Percentiles rank a stretch among this genome's conserved stretches.
phyloP scores from a whole-genome alignment of 2,113 vertebrate species.

The Anseranas semipalmata region DNA sequence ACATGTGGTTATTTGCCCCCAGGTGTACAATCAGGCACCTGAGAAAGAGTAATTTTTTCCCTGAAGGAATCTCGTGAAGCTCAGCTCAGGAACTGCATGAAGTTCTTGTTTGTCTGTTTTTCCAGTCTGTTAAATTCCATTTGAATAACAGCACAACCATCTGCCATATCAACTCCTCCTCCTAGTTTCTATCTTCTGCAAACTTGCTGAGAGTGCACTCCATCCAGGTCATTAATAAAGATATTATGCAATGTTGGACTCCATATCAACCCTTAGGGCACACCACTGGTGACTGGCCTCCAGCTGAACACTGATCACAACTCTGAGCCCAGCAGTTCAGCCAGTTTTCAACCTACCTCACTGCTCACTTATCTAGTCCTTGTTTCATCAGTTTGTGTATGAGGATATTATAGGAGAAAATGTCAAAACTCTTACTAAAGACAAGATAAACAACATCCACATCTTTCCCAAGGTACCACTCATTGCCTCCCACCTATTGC shows the following conservation, averaged over 20 bases:
- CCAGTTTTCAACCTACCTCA: background rate
- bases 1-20: background rate
- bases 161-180: background rate
- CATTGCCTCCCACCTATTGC: background rate
- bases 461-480: background rate
- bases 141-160: background rate
- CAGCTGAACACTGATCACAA: background rate
- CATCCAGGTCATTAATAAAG: background rate
- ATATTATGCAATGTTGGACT: background rate
- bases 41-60: no score
- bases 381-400: background rate
- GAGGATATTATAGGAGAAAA: background rate
- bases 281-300: background rate
- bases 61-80: no score
- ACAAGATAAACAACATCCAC: background rate
- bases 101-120: background rate
- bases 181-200: background rate
- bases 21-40: background rate
- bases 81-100: background rate
- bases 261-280: background rate
- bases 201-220: background rate
- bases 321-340: background rate
- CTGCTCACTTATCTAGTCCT: background rate
- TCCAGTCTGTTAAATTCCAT: background rate
- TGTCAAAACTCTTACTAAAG: background rate